A percentile compares a stretch with the other conserved stretches of the same genome.
phyloP scores from a whole-genome alignment of 2,113 vertebrate species.

The Artemisiospiza belli region DNA sequence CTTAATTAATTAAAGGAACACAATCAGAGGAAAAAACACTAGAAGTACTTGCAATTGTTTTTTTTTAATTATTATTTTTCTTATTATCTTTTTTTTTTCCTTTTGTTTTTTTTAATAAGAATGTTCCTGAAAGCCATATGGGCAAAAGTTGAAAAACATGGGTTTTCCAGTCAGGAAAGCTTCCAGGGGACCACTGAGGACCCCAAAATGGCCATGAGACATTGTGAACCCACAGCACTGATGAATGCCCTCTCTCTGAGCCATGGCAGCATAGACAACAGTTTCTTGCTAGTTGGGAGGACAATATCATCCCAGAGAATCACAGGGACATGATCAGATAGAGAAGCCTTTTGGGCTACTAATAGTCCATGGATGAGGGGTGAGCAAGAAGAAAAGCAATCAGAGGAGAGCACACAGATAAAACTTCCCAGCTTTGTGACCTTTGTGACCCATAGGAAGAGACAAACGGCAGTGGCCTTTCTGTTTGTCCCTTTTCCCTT shows the following conservation, averaged over 20 bases:
- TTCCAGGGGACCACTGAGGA: background rate
- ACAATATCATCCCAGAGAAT: background rate
- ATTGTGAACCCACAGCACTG: background rate
- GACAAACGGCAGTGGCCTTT: background rate
- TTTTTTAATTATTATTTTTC: background rate
- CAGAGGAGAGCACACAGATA: background rate
- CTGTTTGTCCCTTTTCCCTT: background rate
- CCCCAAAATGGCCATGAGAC: background rate
- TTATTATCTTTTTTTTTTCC: background rate
- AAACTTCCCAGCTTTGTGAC: rapidly evolving
- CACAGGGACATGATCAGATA: background rate
- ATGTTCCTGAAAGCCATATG: background rate
- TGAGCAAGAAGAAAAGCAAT: background rate
- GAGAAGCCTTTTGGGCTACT: background rate
- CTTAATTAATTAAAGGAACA: background rate
- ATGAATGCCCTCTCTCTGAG: background rate
- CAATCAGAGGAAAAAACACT: background rate
- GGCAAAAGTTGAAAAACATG: background rate
- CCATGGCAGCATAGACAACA: rapidly evolving
- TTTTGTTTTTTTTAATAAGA: background rate
- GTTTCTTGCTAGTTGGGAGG: background rate
- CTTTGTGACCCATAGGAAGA: background rate
- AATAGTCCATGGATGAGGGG: background rate
- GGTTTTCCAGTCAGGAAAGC: background rate
- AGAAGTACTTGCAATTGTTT: background rate